Evolutionary conservation across 2,797 vertebrate species (phyloP).

Genomic region (Pseudomugil gertrudae): DNA sequence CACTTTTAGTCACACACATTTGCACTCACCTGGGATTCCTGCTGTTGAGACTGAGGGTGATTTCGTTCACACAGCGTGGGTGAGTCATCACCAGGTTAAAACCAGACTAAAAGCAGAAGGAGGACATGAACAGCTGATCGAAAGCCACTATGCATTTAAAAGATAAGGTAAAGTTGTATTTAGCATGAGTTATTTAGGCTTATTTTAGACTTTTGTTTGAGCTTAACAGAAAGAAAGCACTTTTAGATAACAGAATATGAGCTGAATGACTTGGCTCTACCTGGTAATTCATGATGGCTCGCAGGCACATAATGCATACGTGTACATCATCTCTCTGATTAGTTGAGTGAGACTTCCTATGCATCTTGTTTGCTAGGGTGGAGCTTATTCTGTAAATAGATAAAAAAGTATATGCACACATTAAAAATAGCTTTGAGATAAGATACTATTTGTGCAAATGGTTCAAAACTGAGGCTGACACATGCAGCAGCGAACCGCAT

Average conservation of each 20-base stretch:
- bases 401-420: not conserved
- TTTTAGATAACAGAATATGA: not conserved
- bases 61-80: slow-evolving; percentile 94
- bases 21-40: slow-evolving; percentile 89
- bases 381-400: slow-evolving; percentile 82
- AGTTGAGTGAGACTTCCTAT: slow-evolving; percentile 83
- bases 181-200: not conserved
- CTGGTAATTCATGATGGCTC: slow-evolving; percentile 99
- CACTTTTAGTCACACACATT: not conserved
- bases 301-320: slow-evolving; percentile 96
- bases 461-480: not conserved
- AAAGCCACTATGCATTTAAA: not conserved
- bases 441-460: not conserved
- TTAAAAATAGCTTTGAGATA: not conserved
- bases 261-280: slow-evolving; percentile 52
- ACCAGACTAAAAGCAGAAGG: slow-evolving; percentile 84
- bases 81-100: slow-evolving; percentile 98
- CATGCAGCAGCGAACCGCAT: slow-evolving; percentile 3
- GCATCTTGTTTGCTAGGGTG: slow-evolving; percentile 82
- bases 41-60: slow-evolving; percentile 96
- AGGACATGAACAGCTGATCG: slow-evolving; percentile 3
- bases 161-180: not conserved
- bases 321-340: slow-evolving; percentile 94
- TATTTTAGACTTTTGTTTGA: not conserved
- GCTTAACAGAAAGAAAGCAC: not conserved